Percentiles rank a stretch among this genome's conserved stretches.
These are phyloP conservation scores for Donacobius atricapilla DNA, from an alignment of 2,113 vertebrate species.

Conservation along the genomic window DNA sequence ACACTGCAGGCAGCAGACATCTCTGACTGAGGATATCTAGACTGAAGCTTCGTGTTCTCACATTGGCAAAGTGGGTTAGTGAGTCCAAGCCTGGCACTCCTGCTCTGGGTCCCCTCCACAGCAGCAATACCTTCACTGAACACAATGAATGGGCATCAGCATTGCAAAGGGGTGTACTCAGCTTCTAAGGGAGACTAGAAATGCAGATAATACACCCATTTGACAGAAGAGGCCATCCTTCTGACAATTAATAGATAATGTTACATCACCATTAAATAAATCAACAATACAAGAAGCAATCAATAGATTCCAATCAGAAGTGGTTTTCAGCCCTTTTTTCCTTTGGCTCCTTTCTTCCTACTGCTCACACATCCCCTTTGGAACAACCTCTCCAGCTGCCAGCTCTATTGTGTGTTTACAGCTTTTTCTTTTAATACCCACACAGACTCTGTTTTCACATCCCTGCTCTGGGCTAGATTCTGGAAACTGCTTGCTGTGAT, in stretches of 20 bases:
- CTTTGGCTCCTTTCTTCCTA: neutral
- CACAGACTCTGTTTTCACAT: accelerated
- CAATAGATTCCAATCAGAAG: neutral
- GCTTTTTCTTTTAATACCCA: neutral
- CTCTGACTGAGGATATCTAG: neutral
- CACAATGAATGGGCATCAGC: neutral
- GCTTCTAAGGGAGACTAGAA: neutral
- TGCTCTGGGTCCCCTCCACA: accelerated
- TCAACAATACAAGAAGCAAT: neutral
- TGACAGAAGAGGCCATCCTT: neutral
- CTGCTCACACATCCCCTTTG: neutral
- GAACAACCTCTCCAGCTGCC: neutral
- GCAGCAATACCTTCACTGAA: neutral
- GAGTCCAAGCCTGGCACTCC: neutral
- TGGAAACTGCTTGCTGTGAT: neutral
- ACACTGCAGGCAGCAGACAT: neutral
- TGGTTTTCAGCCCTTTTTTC: neutral
- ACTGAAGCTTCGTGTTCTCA: neutral
- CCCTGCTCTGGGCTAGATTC: neutral
- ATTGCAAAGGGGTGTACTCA: neutral
- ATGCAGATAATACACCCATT: neutral
- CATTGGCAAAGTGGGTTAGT: neutral
- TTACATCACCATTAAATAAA: neutral
- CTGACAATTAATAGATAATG: neutral
- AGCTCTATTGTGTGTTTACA: neutral